These are phyloP conservation scores for Sphenodon punctatus DNA, from an alignment of 2,797 vertebrate genomes.

Conservation along the genomic window DNA sequence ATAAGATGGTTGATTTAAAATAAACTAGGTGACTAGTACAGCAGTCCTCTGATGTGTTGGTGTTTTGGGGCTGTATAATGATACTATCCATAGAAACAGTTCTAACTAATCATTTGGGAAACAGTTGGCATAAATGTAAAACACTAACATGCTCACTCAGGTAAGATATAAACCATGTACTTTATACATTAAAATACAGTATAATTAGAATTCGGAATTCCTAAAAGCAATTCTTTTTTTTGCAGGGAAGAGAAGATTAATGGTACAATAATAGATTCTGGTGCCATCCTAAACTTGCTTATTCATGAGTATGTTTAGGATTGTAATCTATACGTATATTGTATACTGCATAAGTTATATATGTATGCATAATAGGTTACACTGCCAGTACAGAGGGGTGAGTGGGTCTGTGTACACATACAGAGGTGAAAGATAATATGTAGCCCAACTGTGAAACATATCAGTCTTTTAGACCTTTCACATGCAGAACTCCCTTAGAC, in stretches of 20 bases:
- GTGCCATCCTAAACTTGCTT: too few species aligned
- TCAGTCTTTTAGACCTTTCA: neutral
- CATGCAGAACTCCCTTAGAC: neutral
- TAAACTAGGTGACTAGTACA: neutral
- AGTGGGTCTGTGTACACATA: neutral
- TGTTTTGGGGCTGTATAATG: neutral
- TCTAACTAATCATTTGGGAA: neutral
- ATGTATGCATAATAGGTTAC: neutral
- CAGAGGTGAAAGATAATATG: neutral
- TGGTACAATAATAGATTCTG: neutral
- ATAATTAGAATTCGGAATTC: neutral
- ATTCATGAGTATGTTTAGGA: too few species aligned
- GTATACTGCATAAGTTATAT: neutral
- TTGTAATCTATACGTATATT: neutral
- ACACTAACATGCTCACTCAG: neutral
- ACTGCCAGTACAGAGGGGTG: neutral
- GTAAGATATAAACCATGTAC: constrained; percentile 45
- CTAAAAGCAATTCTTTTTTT: neutral
- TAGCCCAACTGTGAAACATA: neutral
- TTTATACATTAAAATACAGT: constrained; percentile 7
- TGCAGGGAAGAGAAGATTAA: neutral
- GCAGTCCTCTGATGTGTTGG: neutral
- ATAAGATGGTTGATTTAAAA: neutral
- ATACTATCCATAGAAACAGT: neutral
- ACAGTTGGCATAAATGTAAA: neutral